Evolutionary conservation across 2,888 invertebrate species (phyloP).

Genomic region (Tipula vernalis): DNA sequence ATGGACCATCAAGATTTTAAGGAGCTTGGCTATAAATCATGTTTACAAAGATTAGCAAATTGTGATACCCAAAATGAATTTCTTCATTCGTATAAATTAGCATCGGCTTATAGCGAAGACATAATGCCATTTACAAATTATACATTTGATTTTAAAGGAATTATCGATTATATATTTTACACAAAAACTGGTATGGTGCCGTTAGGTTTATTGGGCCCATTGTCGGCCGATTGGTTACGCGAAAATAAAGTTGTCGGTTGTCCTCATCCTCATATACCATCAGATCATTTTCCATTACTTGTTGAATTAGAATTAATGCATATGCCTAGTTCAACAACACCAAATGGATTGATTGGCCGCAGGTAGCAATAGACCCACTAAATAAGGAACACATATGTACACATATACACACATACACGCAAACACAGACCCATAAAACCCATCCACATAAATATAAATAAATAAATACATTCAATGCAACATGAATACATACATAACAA

Average conservation of each 20-base stretch:
- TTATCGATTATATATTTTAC: slow-evolving; percentile 99
- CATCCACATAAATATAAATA: background rate
- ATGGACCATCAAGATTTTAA: slow-evolving; percentile 94
- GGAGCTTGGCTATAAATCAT: slow-evolving; percentile 82
- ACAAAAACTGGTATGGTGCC: slow-evolving; percentile 92
- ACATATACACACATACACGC: background rate
- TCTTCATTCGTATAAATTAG: slow-evolving; percentile 91
- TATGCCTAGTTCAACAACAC: slow-evolving; percentile 51
- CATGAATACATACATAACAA: background rate
- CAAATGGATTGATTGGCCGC: slow-evolving; percentile 71
- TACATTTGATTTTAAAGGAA: slow-evolving; percentile 98
- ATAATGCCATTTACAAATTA: slow-evolving; percentile 98
- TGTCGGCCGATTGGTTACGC: slow-evolving; percentile 85
- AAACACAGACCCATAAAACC: background rate
- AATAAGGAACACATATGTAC: background rate
- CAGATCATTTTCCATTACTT: slow-evolving; percentile 86
- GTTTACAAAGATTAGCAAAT: slow-evolving; percentile 78
- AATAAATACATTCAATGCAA: background rate
- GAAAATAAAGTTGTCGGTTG: slow-evolving; percentile 97
- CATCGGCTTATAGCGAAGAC: slow-evolving; percentile 88
- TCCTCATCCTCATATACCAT: slow-evolving; percentile 95
- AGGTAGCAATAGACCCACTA: slow-evolving; percentile 53
- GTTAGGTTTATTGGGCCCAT: slow-evolving; percentile 84
- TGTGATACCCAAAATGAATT: slow-evolving; percentile 79
- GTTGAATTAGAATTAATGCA: slow-evolving; percentile 85